Percentiles rank a stretch among this genome's conserved stretches.
Evolutionary conservation across 1,140 invertebrate species (phyloP).

Genomic region (Hyposmocoma kahamanoa): DNA sequence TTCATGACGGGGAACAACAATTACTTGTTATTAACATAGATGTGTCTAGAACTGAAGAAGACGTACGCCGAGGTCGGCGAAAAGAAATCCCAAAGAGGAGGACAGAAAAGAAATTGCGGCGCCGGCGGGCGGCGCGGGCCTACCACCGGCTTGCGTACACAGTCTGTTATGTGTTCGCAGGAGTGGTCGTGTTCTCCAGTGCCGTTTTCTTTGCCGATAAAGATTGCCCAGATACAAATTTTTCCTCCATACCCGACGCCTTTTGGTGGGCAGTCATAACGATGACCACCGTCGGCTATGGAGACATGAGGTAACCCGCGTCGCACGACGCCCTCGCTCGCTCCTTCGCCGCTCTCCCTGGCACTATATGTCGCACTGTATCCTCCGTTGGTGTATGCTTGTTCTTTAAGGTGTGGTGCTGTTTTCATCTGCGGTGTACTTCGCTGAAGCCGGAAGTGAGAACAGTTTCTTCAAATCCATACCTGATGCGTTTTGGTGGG

Average conservation of each 20-base stretch:
- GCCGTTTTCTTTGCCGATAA: slow-evolving; percentile 99
- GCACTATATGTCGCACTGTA: slow-evolving; percentile 63
- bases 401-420: slow-evolving; percentile 96
- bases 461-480: slow-evolving; percentile 99
- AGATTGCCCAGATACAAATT: slow-evolving; percentile 95
- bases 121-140: slow-evolving; percentile 13
- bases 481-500: slow-evolving; percentile 99
- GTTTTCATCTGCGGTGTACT: slow-evolving; percentile 99
- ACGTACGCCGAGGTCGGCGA: too few relatives aligned
- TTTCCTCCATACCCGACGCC: slow-evolving; percentile 97
- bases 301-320: slow-evolving; percentile 93
- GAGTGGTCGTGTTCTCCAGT: slow-evolving; percentile 98
- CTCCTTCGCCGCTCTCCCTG: slow-evolving; percentile 52
- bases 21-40: too few relatives aligned
- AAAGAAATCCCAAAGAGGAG: too few relatives aligned
- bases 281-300: slow-evolving; percentile 97
- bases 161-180: slow-evolving; percentile 74
- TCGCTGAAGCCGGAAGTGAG: slow-evolving; percentile 97
- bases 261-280: slow-evolving; percentile 98
- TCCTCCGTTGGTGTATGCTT: slow-evolving; percentile 71
- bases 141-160: slow-evolving; percentile 36
- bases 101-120: too few relatives aligned
- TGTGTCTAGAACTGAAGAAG: too few relatives aligned
- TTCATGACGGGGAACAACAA: too few relatives aligned
- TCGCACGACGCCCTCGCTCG: slow-evolving; percentile 46